Evolutionary conservation across 2,113 vertebrate species (phyloP).

Genomic region (Colinus virginianus): DNA sequence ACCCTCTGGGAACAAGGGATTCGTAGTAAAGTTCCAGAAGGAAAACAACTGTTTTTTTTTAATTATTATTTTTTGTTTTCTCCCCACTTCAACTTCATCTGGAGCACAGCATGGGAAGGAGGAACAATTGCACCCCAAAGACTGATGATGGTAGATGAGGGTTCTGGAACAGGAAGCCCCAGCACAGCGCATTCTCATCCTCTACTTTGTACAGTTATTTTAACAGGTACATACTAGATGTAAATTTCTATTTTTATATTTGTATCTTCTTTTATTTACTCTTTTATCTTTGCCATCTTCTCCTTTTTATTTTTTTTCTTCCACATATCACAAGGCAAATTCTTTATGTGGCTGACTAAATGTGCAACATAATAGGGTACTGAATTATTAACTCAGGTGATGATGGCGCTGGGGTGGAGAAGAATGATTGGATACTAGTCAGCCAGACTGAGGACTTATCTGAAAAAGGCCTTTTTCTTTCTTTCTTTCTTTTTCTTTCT

Average conservation of each 20-base stretch:
- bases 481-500: neutral
- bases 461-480: neutral
- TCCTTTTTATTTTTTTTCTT: neutral
- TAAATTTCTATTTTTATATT: neutral
- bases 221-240: neutral
- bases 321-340: neutral
- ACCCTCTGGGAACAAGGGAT: neutral
- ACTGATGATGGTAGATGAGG: neutral
- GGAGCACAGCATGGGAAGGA: neutral
- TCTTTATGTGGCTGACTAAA: neutral
- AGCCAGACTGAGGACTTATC: neutral
- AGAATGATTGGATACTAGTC: neutral
- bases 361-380: neutral
- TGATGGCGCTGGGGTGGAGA: neutral
- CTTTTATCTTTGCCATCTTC: too few relatives aligned
- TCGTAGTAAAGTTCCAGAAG: neutral
- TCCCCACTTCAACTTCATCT: neutral
- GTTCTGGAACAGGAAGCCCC: rapidly evolving
- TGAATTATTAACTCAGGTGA: constrained; percentile 8
- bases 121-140: neutral
- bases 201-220: neutral
- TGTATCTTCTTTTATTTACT: too few relatives aligned
- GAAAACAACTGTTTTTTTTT: neutral
- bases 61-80: too few relatives aligned
- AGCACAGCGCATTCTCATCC: neutral